Percentiles rank a stretch among this genome's conserved stretches.
Conservation (phyloP, 2,797 vertebrate species). For the Poecilia wingei region DNA sequence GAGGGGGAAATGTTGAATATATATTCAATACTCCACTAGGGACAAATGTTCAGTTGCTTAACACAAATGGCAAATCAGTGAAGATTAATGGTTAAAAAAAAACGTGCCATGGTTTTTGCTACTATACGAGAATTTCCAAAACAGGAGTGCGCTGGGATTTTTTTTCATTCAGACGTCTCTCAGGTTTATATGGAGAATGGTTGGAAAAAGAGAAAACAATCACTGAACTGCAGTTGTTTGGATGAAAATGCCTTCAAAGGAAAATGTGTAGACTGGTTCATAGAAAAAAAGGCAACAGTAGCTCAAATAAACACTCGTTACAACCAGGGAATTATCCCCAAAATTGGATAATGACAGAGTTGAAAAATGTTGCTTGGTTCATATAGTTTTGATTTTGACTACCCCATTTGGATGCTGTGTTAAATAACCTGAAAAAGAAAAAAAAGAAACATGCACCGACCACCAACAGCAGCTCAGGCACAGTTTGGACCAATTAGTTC, state of each 20-base stretch:
- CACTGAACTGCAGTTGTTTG: background rate
- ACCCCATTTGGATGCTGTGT: background rate
- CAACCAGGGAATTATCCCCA: background rate
- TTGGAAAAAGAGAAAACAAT: background rate
- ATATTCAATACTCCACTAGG: background rate
- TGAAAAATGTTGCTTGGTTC: background rate
- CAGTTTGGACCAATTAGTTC: background rate
- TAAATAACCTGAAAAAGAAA: background rate
- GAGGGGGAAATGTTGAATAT: background rate
- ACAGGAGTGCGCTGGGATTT: background rate
- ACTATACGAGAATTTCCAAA: background rate
- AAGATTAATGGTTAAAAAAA: background rate
- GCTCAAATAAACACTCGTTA: background rate
- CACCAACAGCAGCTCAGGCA: background rate
- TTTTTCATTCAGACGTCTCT: background rate
- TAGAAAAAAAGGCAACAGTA: background rate
- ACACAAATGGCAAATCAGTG: background rate
- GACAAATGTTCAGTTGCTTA: background rate
- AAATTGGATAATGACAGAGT: background rate
- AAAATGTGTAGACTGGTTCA: background rate
- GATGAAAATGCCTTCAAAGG: background rate
- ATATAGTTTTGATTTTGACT: background rate
- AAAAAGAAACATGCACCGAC: background rate
- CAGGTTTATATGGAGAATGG: background rate
- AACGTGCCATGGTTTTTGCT: background rate